Conservation (phyloP, 1,140 invertebrate species). For the Megalopta genalis region DNA sequence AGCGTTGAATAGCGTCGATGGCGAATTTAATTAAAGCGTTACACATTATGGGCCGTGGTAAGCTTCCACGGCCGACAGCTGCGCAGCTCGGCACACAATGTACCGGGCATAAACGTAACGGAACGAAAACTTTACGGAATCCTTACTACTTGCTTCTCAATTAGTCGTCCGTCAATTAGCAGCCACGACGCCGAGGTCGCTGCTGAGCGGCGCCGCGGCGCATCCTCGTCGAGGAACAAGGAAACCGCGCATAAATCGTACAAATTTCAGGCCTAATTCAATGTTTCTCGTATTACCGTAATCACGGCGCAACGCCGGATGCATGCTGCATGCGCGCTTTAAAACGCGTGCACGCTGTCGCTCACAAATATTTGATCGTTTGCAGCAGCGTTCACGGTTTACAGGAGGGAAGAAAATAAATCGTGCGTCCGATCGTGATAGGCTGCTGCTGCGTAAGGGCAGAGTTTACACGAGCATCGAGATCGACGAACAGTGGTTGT, state of each 20-base stretch:
- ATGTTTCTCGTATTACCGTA: slow-evolving; percentile 32
- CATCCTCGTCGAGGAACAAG: neutral
- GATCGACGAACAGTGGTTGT: too few relatives aligned
- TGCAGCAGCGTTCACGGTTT: neutral
- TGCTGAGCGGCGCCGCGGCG: neutral
- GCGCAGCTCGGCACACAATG: neutral
- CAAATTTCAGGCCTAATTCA: slow-evolving; percentile 32
- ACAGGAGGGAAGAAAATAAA: too few relatives aligned
- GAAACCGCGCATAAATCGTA: slow-evolving; percentile 22
- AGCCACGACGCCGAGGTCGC: too few relatives aligned
- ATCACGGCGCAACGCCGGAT: neutral
- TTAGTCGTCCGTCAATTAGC: slow-evolving; percentile 14
- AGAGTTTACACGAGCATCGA: too few relatives aligned
- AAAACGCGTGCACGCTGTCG: neutral
- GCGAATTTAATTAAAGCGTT: slow-evolving; percentile 48
- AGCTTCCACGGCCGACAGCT: slow-evolving; percentile 8
- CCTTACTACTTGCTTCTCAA: neutral
- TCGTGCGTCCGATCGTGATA: too few relatives aligned
- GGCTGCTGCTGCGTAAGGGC: too few relatives aligned
- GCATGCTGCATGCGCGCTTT: neutral
- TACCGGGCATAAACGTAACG: neutral
- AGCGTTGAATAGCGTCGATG: slow-evolving; percentile 43
- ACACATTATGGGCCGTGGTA: slow-evolving; percentile 23
- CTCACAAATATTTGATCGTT: too few relatives aligned
- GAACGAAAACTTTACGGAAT: slow-evolving; percentile 3